Conservation (phyloP, 2,113 vertebrate genomes). For the Antigone vipio region DNA sequence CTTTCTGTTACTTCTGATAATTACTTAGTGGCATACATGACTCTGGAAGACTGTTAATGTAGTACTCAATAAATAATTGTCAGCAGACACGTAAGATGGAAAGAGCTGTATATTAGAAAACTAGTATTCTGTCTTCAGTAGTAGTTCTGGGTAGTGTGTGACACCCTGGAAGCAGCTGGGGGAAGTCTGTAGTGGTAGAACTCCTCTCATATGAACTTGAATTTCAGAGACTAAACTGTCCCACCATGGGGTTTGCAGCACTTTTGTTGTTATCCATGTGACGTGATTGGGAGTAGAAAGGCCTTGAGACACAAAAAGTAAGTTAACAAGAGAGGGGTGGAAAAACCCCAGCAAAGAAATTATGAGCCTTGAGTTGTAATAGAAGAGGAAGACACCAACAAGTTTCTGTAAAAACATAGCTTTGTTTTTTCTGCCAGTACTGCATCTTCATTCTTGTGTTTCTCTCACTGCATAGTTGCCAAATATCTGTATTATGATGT, state of each 20-base stretch:
- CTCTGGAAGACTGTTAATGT: not conserved
- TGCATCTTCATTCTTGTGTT: not conserved
- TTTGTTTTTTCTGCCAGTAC: not conserved
- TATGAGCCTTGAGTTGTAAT: not conserved
- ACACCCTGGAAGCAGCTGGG: not conserved
- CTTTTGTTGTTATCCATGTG: not conserved
- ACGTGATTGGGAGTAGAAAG: not conserved
- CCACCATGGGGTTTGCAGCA: not conserved
- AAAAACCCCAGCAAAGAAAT: not conserved
- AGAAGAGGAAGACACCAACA: not conserved
- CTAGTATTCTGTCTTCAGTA: not conserved
- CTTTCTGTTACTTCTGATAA: not conserved
- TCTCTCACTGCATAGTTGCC: not conserved
- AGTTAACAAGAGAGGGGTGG: not conserved
- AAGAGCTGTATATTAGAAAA: not conserved
- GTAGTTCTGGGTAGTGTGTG: not conserved
- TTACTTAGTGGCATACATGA: not conserved
- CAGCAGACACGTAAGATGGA: not conserved
- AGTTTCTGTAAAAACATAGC: not conserved
- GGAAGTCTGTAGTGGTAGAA: not conserved
- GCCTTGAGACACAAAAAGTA: not conserved
- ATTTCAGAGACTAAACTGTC: not conserved
- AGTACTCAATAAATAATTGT: not conserved
- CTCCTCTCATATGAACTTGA: not conserved
- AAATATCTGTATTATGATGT: not conserved